These are phyloP conservation scores for Forbesichthys papilliferus DNA, from an alignment of 2,113 vertebrate genomes.

Conservation along the genomic window DNA sequence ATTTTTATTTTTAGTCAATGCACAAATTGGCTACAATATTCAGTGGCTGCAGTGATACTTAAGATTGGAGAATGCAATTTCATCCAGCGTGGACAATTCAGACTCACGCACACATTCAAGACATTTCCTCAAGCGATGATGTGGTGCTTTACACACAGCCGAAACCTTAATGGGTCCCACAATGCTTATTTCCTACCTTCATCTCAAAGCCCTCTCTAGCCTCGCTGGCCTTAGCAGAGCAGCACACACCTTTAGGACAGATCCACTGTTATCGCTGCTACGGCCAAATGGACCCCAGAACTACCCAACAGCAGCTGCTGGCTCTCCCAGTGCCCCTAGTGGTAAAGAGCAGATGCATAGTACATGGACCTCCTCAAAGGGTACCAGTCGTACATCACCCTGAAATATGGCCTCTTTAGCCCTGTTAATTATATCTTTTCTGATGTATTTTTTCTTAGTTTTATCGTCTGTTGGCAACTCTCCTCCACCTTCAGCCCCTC, in stretches of 20 bases:
- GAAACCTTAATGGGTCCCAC: slow-evolving; percentile 19
- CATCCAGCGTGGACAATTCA: no score
- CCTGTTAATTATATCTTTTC: neutral
- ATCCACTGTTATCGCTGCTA: slow-evolving; percentile 29
- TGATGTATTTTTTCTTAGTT: slow-evolving; percentile 6
- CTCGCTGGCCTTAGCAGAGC: neutral
- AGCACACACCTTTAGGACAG: slow-evolving; percentile 12
- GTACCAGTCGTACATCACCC: slow-evolving; percentile 36
- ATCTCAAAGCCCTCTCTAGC: slow-evolving; percentile 18
- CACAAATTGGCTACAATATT: no score
- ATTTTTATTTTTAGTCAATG: no score
- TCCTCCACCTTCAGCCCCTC: neutral
- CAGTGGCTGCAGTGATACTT: no score
- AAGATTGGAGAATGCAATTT: no score
- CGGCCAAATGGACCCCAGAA: slow-evolving; percentile 39
- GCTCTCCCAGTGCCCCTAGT: slow-evolving; percentile 27
- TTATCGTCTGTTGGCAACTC: slow-evolving; percentile 20
- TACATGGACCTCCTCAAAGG: slow-evolving; percentile 37
- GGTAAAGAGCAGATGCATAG: slow-evolving; percentile 44
- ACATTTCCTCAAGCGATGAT: slow-evolving; percentile 9
- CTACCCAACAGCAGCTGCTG: slow-evolving; percentile 14
- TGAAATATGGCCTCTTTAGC: slow-evolving; percentile 1
- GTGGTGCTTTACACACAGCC: slow-evolving; percentile 1
- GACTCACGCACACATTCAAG: neutral
- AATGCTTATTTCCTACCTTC: slow-evolving; percentile 18